These are phyloP conservation scores for Harpagoxenus sublaevis DNA, from an alignment of 2,888 invertebrate species.

Conservation along the genomic window DNA sequence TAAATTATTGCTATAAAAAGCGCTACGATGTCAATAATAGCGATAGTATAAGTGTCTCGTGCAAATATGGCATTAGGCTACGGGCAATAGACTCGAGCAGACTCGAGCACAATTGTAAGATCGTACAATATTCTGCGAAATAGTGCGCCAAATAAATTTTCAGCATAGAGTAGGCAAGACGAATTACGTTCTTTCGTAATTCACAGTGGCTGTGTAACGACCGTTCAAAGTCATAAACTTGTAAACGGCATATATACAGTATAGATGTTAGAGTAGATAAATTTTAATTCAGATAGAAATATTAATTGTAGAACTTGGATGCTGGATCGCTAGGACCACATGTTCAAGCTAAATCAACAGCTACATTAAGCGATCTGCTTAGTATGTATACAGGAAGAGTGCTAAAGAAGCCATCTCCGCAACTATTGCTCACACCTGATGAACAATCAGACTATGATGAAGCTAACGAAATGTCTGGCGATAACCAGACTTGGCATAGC, in stretches of 20 bases:
- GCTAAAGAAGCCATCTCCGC: conserved; percentile 81
- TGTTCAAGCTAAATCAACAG: conserved; percentile 82
- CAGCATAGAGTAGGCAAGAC: conserved; percentile 18
- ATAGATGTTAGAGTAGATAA: conserved; percentile 66
- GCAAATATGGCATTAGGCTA: not conserved
- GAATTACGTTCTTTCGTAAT: conserved; percentile 13
- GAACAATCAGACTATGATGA: conserved; percentile 84
- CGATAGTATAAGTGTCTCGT: not conserved
- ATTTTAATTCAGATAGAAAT: conserved; percentile 77
- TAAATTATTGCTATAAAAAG: not conserved
- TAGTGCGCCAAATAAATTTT: not conserved
- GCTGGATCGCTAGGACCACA: conserved; percentile 83
- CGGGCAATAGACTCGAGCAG: not conserved
- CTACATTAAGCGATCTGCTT: conserved; percentile 82
- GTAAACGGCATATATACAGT: conserved; percentile 46
- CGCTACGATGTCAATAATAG: not conserved
- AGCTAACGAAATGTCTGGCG: conserved; percentile 80
- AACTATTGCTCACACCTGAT: conserved; percentile 81
- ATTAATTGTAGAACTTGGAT: conserved; percentile 82
- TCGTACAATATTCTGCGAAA: not conserved
- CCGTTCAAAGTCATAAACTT: conserved; percentile 15
- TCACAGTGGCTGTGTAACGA: conserved; percentile 2
- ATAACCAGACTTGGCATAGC: conserved; percentile 81
- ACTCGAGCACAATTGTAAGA: conserved; percentile 3
- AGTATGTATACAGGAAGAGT: conserved; percentile 81